Conservation (phyloP, 2,888 invertebrate genomes). For the Syrista parreyssii region DNA sequence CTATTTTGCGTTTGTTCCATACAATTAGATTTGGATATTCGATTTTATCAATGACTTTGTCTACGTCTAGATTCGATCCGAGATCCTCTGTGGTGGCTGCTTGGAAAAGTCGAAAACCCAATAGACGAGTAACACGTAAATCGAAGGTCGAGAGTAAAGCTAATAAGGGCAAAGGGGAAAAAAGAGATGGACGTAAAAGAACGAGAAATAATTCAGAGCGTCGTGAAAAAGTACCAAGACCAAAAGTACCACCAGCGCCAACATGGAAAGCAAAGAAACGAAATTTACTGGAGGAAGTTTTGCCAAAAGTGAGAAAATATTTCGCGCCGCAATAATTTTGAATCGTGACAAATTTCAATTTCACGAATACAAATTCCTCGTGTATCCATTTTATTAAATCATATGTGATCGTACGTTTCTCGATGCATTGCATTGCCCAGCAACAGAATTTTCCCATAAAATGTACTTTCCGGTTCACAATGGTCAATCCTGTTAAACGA, state of each 20-base stretch:
- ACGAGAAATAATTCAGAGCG: background rate
- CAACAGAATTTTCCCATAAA: conserved; percentile 50
- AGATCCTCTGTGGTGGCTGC: background rate
- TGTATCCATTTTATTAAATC: background rate
- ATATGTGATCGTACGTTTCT: background rate
- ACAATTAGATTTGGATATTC: background rate
- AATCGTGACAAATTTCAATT: background rate
- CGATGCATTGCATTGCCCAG: background rate
- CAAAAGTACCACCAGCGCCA: conserved; percentile 42
- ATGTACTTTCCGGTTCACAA: conserved; percentile 43
- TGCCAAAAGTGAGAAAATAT: conserved; percentile 36
- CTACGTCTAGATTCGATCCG: background rate
- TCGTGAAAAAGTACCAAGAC: conserved; percentile 27
- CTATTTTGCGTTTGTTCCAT: background rate
- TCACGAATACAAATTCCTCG: background rate
- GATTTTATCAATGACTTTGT: background rate
- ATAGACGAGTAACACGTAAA: background rate
- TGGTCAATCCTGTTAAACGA: conserved; percentile 50
- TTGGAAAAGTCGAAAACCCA: background rate
- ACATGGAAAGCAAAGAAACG: conserved; percentile 42
- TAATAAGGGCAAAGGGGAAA: background rate
- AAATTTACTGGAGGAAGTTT: conserved; percentile 45
- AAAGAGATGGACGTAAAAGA: background rate
- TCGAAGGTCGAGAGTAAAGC: background rate
- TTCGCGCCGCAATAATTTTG: background rate